Evolutionary conservation across 1,140 invertebrate species (phyloP), one percentile per base, ranked within the genome.

Genomic region (Trichonephila clavata): DNA sequence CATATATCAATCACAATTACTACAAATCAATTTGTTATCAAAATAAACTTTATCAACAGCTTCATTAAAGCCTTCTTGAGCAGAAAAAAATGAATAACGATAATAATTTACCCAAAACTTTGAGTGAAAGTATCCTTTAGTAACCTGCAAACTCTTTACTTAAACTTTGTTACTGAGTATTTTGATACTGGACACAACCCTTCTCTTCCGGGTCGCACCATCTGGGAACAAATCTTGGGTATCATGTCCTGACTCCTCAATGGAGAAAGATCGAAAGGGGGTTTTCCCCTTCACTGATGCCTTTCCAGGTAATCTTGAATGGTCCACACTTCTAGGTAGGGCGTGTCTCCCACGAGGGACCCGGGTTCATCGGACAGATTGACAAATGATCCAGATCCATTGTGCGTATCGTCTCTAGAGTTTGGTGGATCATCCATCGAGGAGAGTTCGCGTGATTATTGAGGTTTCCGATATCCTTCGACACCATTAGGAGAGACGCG

Each of bases 401-500:
- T 57, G 81, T 83, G 81, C 81, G 81, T 83, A 83, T 83, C 81
- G 81, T 83, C 81, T 83, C 81, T 83, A 43, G 81, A 50, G 43
- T 83, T 83, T 77, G 71, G 24, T 18, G 21, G 81, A 83, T 59
- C 81, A 83, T 83, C 81, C 81, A 83, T 83, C 81, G 81, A 59
- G 39, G 43, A 43, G 71, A 77, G 6, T 39, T 83, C 27, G 81
- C 81, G 81, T 83, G 81, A 83, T 83, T 83, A 83, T 50, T 57
- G 81, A 83, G 81, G 81, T 83, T 83, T 83, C 81, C 81, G 81
- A 83, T 83, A 83, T 83, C 81, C 50, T 83, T 83, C 81, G 81
- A 83, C 81, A 83, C 81, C 50, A 83, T 83, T 83, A 83, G 81
- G 21, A 39, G 71, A 32, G 65, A 65, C 63, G 63, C 63, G 63